These are phyloP conservation scores for Anisognathus igniventris DNA, from an alignment of 2,797 vertebrate genomes.

Conservation along the genomic window DNA sequence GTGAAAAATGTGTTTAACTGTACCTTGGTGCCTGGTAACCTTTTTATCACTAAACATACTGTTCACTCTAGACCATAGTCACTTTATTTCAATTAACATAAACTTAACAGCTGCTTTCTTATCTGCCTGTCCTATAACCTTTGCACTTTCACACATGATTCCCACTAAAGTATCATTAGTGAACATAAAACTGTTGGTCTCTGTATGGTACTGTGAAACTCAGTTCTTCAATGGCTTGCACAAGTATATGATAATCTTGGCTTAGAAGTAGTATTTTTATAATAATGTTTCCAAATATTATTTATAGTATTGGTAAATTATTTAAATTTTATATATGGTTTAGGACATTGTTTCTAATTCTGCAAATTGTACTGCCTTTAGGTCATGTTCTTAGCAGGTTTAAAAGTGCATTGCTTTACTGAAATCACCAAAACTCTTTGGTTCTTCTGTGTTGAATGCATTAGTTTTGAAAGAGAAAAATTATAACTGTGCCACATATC, in stretches of 20 bases:
- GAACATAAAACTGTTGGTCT: not conserved
- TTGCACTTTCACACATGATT: slow-evolving; percentile 75
- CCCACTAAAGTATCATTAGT: not conserved
- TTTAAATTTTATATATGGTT: not conserved
- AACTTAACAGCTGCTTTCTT: slow-evolving; percentile 69
- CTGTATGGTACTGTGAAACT: not conserved
- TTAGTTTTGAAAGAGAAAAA: not conserved
- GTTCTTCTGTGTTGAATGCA: not conserved
- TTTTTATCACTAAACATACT: slow-evolving; percentile 41
- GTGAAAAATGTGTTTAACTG: not conserved
- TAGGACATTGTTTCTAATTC: not conserved
- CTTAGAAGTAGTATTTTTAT: not conserved
- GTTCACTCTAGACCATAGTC: slow-evolving; percentile 55
- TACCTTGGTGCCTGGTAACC: not conserved
- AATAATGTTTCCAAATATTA: not conserved
- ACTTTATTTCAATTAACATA: slow-evolving; percentile 65
- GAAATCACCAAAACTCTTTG: not conserved
- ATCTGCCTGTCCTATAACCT: slow-evolving; percentile 61
- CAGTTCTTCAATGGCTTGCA: not conserved
- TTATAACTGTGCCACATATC: not conserved
- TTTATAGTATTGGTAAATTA: not conserved
- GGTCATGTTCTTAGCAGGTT: not conserved
- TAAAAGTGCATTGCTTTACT: not conserved
- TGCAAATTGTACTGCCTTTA: not conserved
- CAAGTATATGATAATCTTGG: not conserved